A percentile compares a stretch with the other conserved stretches of the same genome.
These are phyloP conservation scores for Actias luna DNA, from an alignment of 2,888 invertebrate genomes.

Conservation along the genomic window DNA sequence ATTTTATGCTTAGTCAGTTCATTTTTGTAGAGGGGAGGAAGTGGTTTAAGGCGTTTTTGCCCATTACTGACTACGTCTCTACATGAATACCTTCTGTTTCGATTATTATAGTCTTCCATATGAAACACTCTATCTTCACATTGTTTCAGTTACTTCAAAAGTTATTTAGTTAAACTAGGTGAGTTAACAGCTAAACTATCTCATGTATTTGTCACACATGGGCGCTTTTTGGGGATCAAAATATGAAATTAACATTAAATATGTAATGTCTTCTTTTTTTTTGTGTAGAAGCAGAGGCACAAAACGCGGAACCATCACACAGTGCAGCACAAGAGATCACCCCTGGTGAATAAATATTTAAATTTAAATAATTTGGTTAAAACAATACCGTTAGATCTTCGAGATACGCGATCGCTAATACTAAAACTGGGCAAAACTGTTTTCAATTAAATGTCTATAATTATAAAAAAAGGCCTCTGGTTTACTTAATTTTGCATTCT, in stretches of 20 bases:
- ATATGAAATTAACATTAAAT: constrained; percentile 8
- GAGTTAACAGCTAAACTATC: constrained; percentile 45
- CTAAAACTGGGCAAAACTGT: constrained; percentile 25
- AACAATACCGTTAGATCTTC: constrained; percentile 39
- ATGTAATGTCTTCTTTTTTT: constrained; percentile 24
- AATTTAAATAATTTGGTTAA: constrained; percentile 25
- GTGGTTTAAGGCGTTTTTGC: too few relatives aligned
- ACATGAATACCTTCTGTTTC: not conserved
- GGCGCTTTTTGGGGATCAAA: constrained; percentile 13
- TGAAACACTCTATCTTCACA: constrained; percentile 44
- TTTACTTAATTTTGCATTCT: not conserved
- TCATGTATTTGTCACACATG: constrained; percentile 21
- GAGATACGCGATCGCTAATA: constrained; percentile 32
- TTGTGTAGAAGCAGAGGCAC: constrained; percentile 66
- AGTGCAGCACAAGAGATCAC: constrained; percentile 53
- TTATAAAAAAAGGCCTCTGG: constrained; percentile 17
- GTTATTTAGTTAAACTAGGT: constrained; percentile 63
- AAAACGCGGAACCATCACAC: constrained; percentile 66
- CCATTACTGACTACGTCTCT: not conserved
- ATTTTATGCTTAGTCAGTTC: too few relatives aligned
- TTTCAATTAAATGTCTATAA: constrained; percentile 34
- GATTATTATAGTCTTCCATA: constrained; percentile 3
- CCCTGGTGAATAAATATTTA: constrained; percentile 36
- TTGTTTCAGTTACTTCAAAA: constrained; percentile 80
- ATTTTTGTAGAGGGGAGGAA: too few relatives aligned